Evolutionary conservation across 1,140 invertebrate genomes (phyloP).

Genomic region (silkworm (Bombyx mori)): ASM3026992v2 NC_085123.1:16733001-16733500

Average conservation of each 20-base stretch:
- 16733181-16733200: slow-evolving; percentile 98
- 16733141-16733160: slow-evolving; percentile 97
- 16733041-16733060: too few relatives aligned
- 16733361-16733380: neutral
- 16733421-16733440: too few relatives aligned
- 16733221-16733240: slow-evolving; percentile 80
- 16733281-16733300: slow-evolving; percentile 90
- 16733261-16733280: slow-evolving; percentile 78
- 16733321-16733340: slow-evolving; percentile 67
- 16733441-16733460: too few relatives aligned
- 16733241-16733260: slow-evolving; percentile 79
- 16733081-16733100: too few relatives aligned
- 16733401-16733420: too few relatives aligned
- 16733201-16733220: slow-evolving; percentile 95
- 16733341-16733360: slow-evolving; percentile 40
- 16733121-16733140: slow-evolving; percentile 90
- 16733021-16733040: too few relatives aligned
- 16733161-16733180: slow-evolving; percentile 93
- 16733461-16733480: too few relatives aligned
- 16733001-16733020: too few relatives aligned
- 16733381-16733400: too few relatives aligned
- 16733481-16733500: too few relatives aligned
- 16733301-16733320: slow-evolving; percentile 92
- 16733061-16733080: too few relatives aligned
- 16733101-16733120: too few relatives aligned